These are phyloP conservation scores for Sapajus apella DNA, from an alignment of 2,113 vertebrate species.

Conservation along the genomic window DNA sequence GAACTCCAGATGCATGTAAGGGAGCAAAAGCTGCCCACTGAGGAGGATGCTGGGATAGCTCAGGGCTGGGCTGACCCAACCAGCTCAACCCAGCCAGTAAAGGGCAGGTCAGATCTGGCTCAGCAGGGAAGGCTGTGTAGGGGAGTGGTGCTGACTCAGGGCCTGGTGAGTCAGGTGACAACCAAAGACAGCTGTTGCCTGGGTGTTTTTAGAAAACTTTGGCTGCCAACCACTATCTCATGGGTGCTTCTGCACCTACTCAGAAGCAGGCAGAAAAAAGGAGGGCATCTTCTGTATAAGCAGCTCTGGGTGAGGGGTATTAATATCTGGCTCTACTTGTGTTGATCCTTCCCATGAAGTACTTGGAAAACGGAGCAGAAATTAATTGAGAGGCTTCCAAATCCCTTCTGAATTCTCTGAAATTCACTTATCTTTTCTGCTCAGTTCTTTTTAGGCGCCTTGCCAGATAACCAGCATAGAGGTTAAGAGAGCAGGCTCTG, in stretches of 20 bases:
- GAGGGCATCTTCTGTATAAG: not conserved
- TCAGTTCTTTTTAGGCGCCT: not conserved
- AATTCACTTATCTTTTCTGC: not conserved
- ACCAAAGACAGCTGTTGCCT: constrained; percentile 65
- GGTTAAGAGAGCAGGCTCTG: not conserved
- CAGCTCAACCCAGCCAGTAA: constrained; percentile 30
- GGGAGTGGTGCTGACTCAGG: constrained; percentile 70
- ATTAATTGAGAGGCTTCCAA: not conserved
- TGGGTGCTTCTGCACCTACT: constrained; percentile 39
- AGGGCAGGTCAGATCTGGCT: constrained; percentile 69
- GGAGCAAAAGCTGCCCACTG: not conserved
- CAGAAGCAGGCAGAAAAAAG: constrained; percentile 31
- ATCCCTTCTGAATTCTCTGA: not conserved
- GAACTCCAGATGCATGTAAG: not conserved
- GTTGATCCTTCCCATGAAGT: not conserved
- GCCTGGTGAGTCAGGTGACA: constrained; percentile 62
- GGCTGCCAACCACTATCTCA: constrained; percentile 50
- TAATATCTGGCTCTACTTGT: not conserved
- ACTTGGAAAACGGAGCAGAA: not conserved
- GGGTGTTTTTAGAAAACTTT: constrained; percentile 74
- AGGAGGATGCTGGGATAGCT: constrained; percentile 32
- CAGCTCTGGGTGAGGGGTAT: not conserved
- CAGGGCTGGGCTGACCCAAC: constrained; percentile 26
- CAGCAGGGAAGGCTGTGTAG: not conserved
- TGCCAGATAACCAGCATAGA: not conserved